These are phyloP conservation scores for Meriones psammophilus DNA, from an alignment of 2,797 vertebrate genomes.

Conservation along the genomic window DNA sequence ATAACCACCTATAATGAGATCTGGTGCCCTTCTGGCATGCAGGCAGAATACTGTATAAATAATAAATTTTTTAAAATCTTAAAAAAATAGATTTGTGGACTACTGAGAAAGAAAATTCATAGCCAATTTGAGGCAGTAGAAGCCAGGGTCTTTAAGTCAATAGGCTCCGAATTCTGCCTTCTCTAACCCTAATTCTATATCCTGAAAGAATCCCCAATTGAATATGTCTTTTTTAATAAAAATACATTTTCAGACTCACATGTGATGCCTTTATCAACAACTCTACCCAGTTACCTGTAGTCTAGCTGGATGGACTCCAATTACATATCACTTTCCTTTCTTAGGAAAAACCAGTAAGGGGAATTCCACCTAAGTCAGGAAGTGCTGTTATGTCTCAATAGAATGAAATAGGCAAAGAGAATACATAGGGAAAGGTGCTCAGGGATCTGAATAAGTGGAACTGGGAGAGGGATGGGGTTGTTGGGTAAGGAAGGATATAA, in stretches of 20 bases:
- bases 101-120: not conserved
- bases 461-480: not conserved
- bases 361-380: too few species aligned
- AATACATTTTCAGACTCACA: not conserved
- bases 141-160: not conserved
- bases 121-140: not conserved
- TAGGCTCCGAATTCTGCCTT: not conserved
- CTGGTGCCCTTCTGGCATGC: too few species aligned
- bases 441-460: not conserved
- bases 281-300: not conserved
- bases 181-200: not conserved
- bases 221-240: not conserved
- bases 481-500: not conserved
- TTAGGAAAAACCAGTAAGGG: not conserved
- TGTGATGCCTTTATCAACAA: not conserved
- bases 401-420: not conserved
- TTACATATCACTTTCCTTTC: not conserved
- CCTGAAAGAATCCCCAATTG: not conserved
- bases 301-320: not conserved
- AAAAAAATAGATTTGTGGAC: not conserved
- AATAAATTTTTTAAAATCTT: too few species aligned
- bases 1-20: too few species aligned
- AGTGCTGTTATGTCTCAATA: not conserved
- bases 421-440: not conserved
- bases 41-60: too few species aligned